Conservation (phyloP, 2,888 invertebrate species). For the Chrysomela aeneicollis region DNA sequence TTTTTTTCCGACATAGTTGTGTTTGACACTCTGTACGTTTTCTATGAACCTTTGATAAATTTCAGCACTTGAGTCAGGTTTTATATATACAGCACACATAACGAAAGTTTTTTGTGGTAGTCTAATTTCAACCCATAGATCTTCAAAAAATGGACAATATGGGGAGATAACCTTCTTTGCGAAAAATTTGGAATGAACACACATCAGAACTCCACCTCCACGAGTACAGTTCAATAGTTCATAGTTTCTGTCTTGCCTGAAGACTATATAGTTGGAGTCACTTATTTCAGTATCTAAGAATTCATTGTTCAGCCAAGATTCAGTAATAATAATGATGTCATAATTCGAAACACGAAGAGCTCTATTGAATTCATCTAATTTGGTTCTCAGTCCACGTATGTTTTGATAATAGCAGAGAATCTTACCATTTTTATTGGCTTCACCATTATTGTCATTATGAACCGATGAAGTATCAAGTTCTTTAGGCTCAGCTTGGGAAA, state of each 20-base stretch:
- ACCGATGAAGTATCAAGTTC: neutral
- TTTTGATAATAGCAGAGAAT: neutral
- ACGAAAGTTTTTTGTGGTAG: neutral
- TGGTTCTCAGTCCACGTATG: neutral
- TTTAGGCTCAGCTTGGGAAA: neutral
- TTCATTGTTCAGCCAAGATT: constrained; percentile 1
- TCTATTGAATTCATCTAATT: constrained; percentile 6
- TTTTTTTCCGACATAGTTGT: neutral
- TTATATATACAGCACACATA: constrained; percentile 8
- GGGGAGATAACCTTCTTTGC: neutral
- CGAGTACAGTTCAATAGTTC: constrained; percentile 4
- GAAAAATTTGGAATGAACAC: constrained; percentile 1
- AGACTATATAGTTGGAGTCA: neutral
- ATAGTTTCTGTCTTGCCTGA: constrained; percentile 9
- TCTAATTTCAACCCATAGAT: constrained; percentile 12
- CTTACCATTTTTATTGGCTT: neutral
- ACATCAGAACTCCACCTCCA: constrained; percentile 9
- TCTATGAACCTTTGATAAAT: neutral
- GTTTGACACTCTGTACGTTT: constrained; percentile 1
- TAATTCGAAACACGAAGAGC: neutral
- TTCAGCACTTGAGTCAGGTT: constrained; percentile 5
- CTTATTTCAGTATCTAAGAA: neutral
- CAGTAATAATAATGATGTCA: constrained; percentile 3
- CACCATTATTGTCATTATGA: neutral
- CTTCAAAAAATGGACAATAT: neutral